Evolutionary conservation across 2,797 vertebrate species (phyloP).

Genomic region (Urophycis tenuis): DNA sequence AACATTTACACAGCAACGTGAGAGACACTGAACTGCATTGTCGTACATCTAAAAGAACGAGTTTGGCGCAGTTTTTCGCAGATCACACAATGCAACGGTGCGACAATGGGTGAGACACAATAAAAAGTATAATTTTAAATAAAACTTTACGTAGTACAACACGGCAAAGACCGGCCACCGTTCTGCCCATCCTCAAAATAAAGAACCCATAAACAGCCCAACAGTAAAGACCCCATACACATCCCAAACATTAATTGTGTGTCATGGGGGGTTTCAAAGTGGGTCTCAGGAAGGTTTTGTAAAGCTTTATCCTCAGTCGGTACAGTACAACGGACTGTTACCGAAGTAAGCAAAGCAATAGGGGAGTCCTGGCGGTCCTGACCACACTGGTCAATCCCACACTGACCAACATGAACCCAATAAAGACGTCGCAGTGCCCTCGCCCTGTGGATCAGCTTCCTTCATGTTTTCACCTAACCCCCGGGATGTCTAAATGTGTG

Average conservation of each 20-base stretch:
- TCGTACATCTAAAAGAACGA: neutral
- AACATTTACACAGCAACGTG: neutral
- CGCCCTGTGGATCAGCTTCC: neutral
- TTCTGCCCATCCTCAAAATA: neutral
- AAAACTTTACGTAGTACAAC: neutral
- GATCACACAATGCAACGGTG: neutral
- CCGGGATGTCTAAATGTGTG: neutral
- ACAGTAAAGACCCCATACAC: neutral
- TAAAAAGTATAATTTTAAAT: too few relatives aligned
- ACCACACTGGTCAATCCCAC: neutral
- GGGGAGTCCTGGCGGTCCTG: neutral
- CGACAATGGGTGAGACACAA: neutral
- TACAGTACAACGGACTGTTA: neutral
- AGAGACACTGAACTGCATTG: neutral
- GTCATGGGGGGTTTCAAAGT: neutral
- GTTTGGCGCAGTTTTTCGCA: neutral
- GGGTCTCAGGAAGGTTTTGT: neutral
- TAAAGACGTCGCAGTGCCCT: too few relatives aligned
- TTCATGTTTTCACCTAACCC: neutral
- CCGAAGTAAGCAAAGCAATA: neutral
- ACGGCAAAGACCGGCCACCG: neutral
- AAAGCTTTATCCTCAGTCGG: too few relatives aligned
- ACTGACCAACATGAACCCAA: neutral
- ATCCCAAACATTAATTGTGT: neutral
- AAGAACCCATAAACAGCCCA: neutral